phyloP scores from a whole-genome alignment of 2,113 vertebrate species.

The Syngnathoides biaculeatus region DNA sequence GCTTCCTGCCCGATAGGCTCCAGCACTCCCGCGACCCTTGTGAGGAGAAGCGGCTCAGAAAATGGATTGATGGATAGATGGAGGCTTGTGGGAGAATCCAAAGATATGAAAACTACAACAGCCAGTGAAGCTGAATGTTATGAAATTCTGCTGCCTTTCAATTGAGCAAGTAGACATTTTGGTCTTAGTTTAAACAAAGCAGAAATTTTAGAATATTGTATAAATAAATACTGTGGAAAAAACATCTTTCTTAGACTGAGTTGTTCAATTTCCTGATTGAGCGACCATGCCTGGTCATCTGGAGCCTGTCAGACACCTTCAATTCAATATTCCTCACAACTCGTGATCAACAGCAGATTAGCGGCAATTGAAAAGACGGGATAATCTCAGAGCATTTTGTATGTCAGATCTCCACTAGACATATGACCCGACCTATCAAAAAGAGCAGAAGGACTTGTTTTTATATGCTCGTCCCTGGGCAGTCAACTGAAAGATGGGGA shows the following conservation, averaged over 20 bases:
- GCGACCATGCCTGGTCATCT: neutral
- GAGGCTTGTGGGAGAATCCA: neutral
- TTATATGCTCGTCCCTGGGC: neutral
- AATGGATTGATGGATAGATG: no score
- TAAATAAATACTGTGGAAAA: neutral
- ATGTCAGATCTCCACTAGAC: slow-evolving; percentile 20
- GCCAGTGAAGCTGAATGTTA: neutral
- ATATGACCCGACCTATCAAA: slow-evolving; percentile 51
- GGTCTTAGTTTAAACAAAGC: neutral
- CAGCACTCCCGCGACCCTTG: no score
- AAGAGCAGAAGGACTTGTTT: slow-evolving; percentile 7
- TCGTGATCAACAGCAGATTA: slow-evolving; percentile 22
- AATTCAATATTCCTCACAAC: slow-evolving; percentile 9
- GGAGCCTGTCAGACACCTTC: neutral
- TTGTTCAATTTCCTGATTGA: neutral
- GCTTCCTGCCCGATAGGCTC: no score
- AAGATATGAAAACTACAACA: neutral
- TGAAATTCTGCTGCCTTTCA: neutral
- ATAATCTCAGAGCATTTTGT: slow-evolving; percentile 35
- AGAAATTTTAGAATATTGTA: neutral
- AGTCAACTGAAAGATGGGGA: slow-evolving; percentile 11
- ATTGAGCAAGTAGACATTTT: neutral
- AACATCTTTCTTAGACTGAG: neutral
- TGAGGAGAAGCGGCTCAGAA: no score
- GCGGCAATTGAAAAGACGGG: slow-evolving; percentile 1